Conservation (phyloP, 2,888 invertebrate species). For the Amphiduros pacificus region DNA sequence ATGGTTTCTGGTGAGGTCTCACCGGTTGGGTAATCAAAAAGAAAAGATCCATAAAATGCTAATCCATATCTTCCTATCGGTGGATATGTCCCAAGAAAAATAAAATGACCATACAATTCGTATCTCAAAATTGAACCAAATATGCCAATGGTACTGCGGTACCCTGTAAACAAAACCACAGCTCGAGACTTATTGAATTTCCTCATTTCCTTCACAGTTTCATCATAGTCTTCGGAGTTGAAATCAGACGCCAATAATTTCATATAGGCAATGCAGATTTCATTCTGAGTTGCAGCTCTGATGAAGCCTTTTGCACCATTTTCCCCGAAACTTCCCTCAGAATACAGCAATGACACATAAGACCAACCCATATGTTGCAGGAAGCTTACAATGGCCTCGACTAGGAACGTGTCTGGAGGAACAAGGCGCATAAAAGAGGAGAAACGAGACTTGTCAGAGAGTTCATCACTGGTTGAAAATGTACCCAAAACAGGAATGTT, state of each 20-base stretch:
- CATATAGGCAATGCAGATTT: slow-evolving; percentile 5
- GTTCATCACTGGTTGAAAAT: slow-evolving; percentile 41
- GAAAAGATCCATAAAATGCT: slow-evolving; percentile 4
- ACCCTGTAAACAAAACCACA: not conserved
- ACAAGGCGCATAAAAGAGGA: slow-evolving; percentile 43
- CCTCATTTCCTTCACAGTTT: not conserved
- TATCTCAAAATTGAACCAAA: too few species aligned
- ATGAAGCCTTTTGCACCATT: slow-evolving; percentile 8
- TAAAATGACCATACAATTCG: too few species aligned
- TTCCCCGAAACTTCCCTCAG: slow-evolving; percentile 16
- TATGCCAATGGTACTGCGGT: too few species aligned
- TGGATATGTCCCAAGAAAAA: not conserved
- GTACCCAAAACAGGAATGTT: slow-evolving; percentile 63
- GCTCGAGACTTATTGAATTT: not conserved
- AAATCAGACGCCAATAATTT: slow-evolving; percentile 1
- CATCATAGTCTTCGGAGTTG: not conserved
- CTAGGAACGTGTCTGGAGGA: slow-evolving; percentile 39
- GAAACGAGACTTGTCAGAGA: slow-evolving; percentile 41
- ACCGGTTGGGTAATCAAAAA: slow-evolving; percentile 7
- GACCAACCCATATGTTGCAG: slow-evolving; percentile 8
- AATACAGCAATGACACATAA: slow-evolving; percentile 15
- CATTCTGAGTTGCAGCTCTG: not conserved
- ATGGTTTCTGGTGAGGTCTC: slow-evolving; percentile 4
- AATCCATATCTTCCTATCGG: not conserved
- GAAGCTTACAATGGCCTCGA: slow-evolving; percentile 9